Evolutionary conservation across 2,113 vertebrate genomes (phyloP), one percentile per base, ranked within the genome.

Genomic region (Hipposideros armiger): DNA sequence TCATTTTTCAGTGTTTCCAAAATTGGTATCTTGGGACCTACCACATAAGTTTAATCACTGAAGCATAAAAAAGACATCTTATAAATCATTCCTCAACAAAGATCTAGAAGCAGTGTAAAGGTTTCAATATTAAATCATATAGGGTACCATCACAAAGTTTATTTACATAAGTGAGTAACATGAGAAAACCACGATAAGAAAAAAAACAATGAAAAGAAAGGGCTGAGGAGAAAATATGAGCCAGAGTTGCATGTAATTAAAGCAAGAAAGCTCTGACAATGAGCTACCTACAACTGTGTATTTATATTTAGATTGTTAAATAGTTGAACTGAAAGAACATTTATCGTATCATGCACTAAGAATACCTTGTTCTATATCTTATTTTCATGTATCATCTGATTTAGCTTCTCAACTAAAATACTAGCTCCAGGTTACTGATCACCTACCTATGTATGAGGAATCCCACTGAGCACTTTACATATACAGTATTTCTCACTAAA

Each of bases 191-290:
- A 72, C 28, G 60, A 11, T 66, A 85, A 90, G 78, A 42, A 82
- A 76, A 77, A 84, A 56, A 47, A 67, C 32, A 78, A 73, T 28
- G 66, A 66, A 66, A 70, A 70, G 17, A 58, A 60, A 90, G 26
- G 16, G 91, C 45, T 30, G 24, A 6, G n/a, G 64, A 86, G 40
- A 95, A 80, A 72, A 30, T 54, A 77, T 45, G 22, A 73, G 47
- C 47, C 45, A 60, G 81, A 84, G 64, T 73, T 26, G 19, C 66
- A 73, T 11, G 13, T 42, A 90, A 50, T 42, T 52, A 87, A 81
- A 94, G 36, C 47, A 80, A 90, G 78, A 80, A 80, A 90, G 58
- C n/a, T 67, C 76, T 77, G 24, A 60, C 60, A 76, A 40, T 81
- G 47, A 72, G 69, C 50, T 73, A 26, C 32, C 32, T n/a, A 42